phyloP scores from a whole-genome alignment of 2,797 vertebrate species.

The Carapus acus region DNA sequence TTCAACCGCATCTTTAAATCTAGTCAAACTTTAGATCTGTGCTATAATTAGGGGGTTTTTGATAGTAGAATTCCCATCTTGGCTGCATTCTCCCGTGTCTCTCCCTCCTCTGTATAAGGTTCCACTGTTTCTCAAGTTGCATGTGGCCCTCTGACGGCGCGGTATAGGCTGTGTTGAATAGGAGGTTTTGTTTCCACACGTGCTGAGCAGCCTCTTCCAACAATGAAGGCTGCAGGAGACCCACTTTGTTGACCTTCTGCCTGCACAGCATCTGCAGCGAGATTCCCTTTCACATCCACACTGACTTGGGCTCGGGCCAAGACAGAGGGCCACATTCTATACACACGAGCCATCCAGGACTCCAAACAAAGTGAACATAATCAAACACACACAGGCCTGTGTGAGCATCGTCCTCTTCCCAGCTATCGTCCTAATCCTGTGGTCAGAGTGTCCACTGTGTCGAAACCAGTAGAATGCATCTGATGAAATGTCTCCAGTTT shows the following conservation, averaged over 20 bases:
- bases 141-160: conserved; percentile 46
- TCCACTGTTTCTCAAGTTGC: conserved; percentile 46
- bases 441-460: no score
- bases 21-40: no score
- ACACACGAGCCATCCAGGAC: no score
- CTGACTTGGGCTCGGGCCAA: conserved; percentile 46
- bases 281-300: conserved; percentile 60
- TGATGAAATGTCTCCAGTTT: conserved; percentile 48
- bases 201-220: conserved; percentile 34
- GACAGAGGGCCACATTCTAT: conserved; percentile 26
- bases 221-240: conserved; percentile 46
- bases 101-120: conserved; percentile 18
- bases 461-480: no score
- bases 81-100: conserved; percentile 6
- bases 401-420: no score
- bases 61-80: no score
- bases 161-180: conserved; percentile 55
- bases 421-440: no score
- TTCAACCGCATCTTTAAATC: no score
- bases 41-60: no score
- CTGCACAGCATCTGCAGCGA: conserved; percentile 56
- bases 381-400: no score
- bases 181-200: conserved; percentile 54
- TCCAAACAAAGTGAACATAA: no score
- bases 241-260: conserved; percentile 26